Evolutionary conservation across 1,140 invertebrate species (phyloP).

Genomic region (Drosophila pectinifera): DNA sequence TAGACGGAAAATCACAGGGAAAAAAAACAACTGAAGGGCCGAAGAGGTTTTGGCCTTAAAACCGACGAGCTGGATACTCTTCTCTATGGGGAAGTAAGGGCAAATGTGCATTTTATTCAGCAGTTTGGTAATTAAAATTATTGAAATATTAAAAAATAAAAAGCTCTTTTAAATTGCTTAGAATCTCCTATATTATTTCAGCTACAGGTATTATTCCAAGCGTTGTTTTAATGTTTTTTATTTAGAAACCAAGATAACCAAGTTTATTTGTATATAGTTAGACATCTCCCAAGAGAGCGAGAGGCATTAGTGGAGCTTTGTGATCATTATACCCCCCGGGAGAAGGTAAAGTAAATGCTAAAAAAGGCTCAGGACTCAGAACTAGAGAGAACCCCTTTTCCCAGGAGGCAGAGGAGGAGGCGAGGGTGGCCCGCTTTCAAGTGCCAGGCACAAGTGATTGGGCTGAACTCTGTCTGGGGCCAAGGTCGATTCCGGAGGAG

Average conservation of each 20-base stretch:
- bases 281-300: not conserved
- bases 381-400: not conserved
- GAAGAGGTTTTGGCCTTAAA: not conserved
- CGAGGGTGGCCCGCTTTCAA: constrained; percentile 32
- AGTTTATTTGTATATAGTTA: too few relatives aligned
- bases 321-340: too few relatives aligned
- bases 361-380: constrained; percentile 12
- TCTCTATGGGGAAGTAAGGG: not conserved
- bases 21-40: not conserved
- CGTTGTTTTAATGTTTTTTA: too few relatives aligned
- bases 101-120: too few relatives aligned
- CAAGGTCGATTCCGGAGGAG: constrained; percentile 8
- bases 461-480: constrained; percentile 27
- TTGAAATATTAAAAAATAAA: too few relatives aligned
- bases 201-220: too few relatives aligned
- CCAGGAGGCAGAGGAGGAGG: not conserved
- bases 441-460: constrained; percentile 46
- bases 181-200: too few relatives aligned
- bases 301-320: not conserved
- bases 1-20: constrained; percentile 10
- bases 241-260: too few relatives aligned
- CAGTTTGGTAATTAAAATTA: too few relatives aligned
- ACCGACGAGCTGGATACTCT: not conserved
- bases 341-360: constrained; percentile 1
- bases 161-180: too few relatives aligned